Base-by-base conservation (phyloP, 2,113 vertebrate species). In the Buteo buteo region DNA sequence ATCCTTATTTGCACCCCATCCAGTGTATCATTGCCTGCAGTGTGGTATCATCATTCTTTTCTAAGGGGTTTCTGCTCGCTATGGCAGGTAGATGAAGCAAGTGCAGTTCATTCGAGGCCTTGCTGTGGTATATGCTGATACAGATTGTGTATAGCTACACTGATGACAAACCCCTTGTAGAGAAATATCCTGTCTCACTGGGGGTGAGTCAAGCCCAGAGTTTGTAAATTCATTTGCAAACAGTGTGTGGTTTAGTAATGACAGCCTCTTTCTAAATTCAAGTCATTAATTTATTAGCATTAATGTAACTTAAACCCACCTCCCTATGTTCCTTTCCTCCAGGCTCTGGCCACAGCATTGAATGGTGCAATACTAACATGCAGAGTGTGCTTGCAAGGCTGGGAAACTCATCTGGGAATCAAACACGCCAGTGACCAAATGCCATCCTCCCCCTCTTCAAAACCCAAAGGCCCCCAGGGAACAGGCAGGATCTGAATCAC, bases 201-300 rank as follows among this genome's bases (percentile, higher is more conserved):
- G 15, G 52, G 21, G 36, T 88, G 44, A 93, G 21, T 77, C 91
- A 88, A 89, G 38, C 38, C n/a, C 58, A 38, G 67, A 34, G 58
- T 88, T 82, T 82, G 77, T 50, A 80, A 93, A 86, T 52, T 54
- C 10, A 10, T 86, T 80, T 82, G 54, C 71, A 93, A 94, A 42
- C 74, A 72, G 59, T 24, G 15, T 66, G 58, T 76, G n/a, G 71
- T 77, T 89, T 73, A 91, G 72, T 61, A 89, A 22, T 45, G 44
- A 82, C 73, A 85, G 42, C 32, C 7, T 69, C 64, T 83, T 88
- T 92, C 80, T 91, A 57, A 92, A 92, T 82, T 79, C 57, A 86
- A 77, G 45, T 38, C 22, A 71, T 86, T 96, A 64, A 93, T 95
- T 95, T 91, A 77, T 88, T 81, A 81, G 22, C 69, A 69, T 89